phyloP scores from a whole-genome alignment of 2,888 invertebrate species.

The Mycalesis mineus region DNA sequence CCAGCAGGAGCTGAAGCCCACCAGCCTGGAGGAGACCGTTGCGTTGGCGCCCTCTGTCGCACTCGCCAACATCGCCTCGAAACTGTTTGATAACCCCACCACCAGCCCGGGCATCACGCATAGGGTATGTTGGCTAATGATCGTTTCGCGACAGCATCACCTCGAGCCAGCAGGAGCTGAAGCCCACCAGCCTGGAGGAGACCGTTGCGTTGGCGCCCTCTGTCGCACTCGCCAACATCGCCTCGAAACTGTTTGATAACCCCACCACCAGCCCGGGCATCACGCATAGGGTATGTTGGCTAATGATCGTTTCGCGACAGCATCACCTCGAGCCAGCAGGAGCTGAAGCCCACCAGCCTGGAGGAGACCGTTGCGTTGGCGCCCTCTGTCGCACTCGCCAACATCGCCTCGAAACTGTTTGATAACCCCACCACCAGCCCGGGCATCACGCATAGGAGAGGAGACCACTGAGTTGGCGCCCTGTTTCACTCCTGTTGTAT shows the following conservation, averaged over 20 bases:
- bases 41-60: slow-evolving; percentile 52
- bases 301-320: too few species aligned
- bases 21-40: slow-evolving; percentile 58
- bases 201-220: slow-evolving; percentile 56
- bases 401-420: slow-evolving; percentile 57
- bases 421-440: slow-evolving; percentile 59
- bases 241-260: slow-evolving; percentile 57
- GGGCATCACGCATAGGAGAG: slow-evolving; percentile 68
- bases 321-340: slow-evolving; percentile 77
- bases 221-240: slow-evolving; percentile 48
- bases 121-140: slow-evolving; percentile 46
- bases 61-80: slow-evolving; percentile 51
- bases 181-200: slow-evolving; percentile 57
- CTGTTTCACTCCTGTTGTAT: slow-evolving; percentile 46
- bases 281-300: slow-evolving; percentile 55
- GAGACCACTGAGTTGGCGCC: slow-evolving; percentile 58
- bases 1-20: slow-evolving; percentile 55
- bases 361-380: slow-evolving; percentile 61
- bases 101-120: slow-evolving; percentile 65
- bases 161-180: slow-evolving; percentile 62
- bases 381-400: slow-evolving; percentile 47
- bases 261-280: slow-evolving; percentile 62
- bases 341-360: slow-evolving; percentile 51
- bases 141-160: too few species aligned
- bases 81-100: slow-evolving; percentile 61